Base-by-base conservation (phyloP, 1,140 invertebrate genomes). In the Drosophila kanapiae region DNA sequence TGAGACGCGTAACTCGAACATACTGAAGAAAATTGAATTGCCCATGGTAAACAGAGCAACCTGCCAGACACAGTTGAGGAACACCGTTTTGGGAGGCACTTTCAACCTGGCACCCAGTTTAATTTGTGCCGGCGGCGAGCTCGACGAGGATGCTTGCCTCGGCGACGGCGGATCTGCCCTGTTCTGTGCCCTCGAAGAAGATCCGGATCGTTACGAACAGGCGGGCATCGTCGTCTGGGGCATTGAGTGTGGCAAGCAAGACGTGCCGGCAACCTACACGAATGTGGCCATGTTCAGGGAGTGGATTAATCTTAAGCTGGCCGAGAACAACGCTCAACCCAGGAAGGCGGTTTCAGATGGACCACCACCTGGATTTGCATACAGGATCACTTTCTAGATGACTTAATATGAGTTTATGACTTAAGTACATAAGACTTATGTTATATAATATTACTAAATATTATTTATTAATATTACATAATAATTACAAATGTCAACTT, bases 251-350 rank as follows among this genome's bases (percentile, higher is more conserved):
- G 93, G 94, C 56, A 80, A 94, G 33, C 93, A 94, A 59, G 94
- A 95, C n/a, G 96, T 97, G 0, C 96, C 95, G 1, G 96, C 96
- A 6, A 95, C 96, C 31, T 97, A 97, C 83, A 96, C 95, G 0
- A 96, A 96, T 77, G 94, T 97, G 5, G 94, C 47, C 37, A 18
- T 51, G 37, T 64, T 69, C 16, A 35, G 14, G 1, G n/a, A 64
- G 3, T 68, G 65, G 58, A 68, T 63, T 60, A 8, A 60, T 35
- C 16, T n/a, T 13, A 13, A 40, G 1, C 7, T n/a, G n/a, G n/a
- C n/a, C n/a, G n/a, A n/a, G n/a, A n/a, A n/a, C n/a, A n/a, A n/a
- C n/a, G n/a, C n/a, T n/a, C n/a, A n/a, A n/a, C n/a, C n/a, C n/a
- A n/a, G n/a, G n/a, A n/a, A n/a, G n/a, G n/a, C n/a, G n/a, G n/a